Percentiles rank a stretch among this genome's conserved stretches.
Conservation (phyloP, 2,888 invertebrate genomes). For the Colletes collaris region DNA sequence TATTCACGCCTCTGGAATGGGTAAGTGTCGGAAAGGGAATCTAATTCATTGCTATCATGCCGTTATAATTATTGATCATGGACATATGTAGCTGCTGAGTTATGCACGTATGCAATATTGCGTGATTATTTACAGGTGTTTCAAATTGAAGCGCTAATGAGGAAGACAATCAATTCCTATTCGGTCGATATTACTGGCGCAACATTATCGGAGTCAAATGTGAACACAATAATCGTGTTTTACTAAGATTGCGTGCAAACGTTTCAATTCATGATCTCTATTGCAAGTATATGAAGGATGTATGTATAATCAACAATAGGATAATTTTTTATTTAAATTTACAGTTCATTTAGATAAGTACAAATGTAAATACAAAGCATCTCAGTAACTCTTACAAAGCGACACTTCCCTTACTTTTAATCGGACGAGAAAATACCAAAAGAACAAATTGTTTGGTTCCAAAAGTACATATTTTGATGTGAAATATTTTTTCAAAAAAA, state of each 20-base stretch:
- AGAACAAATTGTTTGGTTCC: too few species aligned
- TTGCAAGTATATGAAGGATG: too few species aligned
- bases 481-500: too few species aligned
- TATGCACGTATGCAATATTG: constrained; percentile 26
- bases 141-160: constrained; percentile 44
- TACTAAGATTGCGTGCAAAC: background rate
- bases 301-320: too few species aligned
- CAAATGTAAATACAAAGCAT: too few species aligned
- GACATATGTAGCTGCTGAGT: constrained; percentile 22
- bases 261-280: too few species aligned
- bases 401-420: too few species aligned
- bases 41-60: constrained; percentile 64
- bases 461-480: too few species aligned
- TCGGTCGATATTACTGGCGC: background rate
- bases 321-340: too few species aligned
- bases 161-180: constrained; percentile 36
- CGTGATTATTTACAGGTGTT: constrained; percentile 43
- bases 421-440: too few species aligned
- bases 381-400: too few species aligned
- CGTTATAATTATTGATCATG: constrained; percentile 52
- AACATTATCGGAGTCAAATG: background rate
- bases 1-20: constrained; percentile 59
- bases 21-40: constrained; percentile 51
- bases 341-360: too few species aligned
- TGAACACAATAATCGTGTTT: background rate